Percentiles rank a stretch among this genome's conserved stretches.
Conservation (phyloP, 2,888 invertebrate genomes). For the Drosophila sordidapex region DNA sequence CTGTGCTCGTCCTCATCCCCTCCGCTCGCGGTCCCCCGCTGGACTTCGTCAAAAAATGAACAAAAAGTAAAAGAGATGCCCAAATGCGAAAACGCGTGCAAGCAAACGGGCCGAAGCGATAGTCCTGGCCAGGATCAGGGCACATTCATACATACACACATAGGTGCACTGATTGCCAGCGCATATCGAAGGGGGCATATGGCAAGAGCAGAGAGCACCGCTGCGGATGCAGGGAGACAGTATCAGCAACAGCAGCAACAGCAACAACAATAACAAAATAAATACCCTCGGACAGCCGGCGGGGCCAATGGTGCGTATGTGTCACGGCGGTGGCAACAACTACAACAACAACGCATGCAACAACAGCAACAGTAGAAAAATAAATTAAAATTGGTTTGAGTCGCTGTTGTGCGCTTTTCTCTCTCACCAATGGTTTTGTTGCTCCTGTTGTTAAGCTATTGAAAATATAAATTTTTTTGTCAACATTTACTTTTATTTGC, state of each 20-base stretch:
- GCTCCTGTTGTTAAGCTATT: constrained; percentile 60
- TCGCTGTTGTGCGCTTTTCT: constrained; percentile 32
- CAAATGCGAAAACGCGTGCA: constrained; percentile 75
- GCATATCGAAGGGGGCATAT: constrained; percentile 33
- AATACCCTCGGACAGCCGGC: constrained; percentile 54
- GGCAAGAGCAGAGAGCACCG: constrained; percentile 15
- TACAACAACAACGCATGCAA: constrained; percentile 27
- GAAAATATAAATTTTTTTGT: constrained; percentile 51
- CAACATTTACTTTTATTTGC: constrained; percentile 46
- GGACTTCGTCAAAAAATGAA: constrained; percentile 68
- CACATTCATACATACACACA: constrained; percentile 43
- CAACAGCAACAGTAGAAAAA: constrained; percentile 47
- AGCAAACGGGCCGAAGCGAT: constrained; percentile 78
- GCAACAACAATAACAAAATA: constrained; percentile 36
- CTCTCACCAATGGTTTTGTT: constrained; percentile 29
- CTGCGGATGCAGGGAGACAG: constrained; percentile 13
- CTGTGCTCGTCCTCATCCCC: constrained; percentile 10
- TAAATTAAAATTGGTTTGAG: constrained; percentile 71
- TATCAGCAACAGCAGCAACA: constrained; percentile 20
- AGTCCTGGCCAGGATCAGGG: constrained; percentile 67
- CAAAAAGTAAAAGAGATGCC: constrained; percentile 80
- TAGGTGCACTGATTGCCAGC: constrained; percentile 77
- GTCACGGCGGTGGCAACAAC: constrained; percentile 60
- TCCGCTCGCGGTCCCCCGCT: constrained; percentile 17
- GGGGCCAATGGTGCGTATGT: constrained; percentile 77